phyloP scores from a whole-genome alignment of 2,888 invertebrate species.

The Sphaeridia pumilis region DNA sequence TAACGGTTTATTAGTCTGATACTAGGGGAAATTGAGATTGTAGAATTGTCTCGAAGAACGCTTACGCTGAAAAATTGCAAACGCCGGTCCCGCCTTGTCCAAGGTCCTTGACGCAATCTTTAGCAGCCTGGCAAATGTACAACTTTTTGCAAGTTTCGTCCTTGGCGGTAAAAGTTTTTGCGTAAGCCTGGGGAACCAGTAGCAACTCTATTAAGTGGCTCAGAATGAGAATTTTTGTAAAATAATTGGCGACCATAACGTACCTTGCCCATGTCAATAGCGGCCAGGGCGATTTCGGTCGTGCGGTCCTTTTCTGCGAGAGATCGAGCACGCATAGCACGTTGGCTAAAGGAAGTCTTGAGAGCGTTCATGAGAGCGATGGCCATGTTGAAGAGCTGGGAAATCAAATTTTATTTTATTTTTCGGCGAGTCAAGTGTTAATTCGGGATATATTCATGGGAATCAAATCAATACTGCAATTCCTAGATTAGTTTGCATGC shows the following conservation, averaged over 20 bases:
- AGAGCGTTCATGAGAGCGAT: constrained; percentile 80
- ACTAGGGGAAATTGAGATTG: not conserved
- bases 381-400: constrained; percentile 81
- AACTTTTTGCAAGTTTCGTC: constrained; percentile 76
- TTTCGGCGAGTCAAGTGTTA: not conserved
- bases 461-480: not conserved
- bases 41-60: constrained; percentile 35
- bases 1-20: too few species aligned
- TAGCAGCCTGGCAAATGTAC: constrained; percentile 78
- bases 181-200: constrained; percentile 52
- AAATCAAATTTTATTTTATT: not conserved
- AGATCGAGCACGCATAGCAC: constrained; percentile 70
- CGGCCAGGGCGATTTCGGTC: constrained; percentile 77
- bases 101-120: constrained; percentile 68
- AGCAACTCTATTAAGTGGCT: too few species aligned
- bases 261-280: constrained; percentile 72
- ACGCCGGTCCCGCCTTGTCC: constrained; percentile 61
- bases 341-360: constrained; percentile 84
- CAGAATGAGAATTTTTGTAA: too few species aligned
- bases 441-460: not conserved
- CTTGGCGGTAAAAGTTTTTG: constrained; percentile 58
- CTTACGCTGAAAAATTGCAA: constrained; percentile 88
- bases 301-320: constrained; percentile 77
- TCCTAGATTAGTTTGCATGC: not conserved
- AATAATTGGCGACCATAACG: constrained; percentile 1